A percentile compares a stretch with the other conserved stretches of the same genome.
phyloP scores from a whole-genome alignment of 2,113 vertebrate genomes.

The Charadrius vociferus region DNA sequence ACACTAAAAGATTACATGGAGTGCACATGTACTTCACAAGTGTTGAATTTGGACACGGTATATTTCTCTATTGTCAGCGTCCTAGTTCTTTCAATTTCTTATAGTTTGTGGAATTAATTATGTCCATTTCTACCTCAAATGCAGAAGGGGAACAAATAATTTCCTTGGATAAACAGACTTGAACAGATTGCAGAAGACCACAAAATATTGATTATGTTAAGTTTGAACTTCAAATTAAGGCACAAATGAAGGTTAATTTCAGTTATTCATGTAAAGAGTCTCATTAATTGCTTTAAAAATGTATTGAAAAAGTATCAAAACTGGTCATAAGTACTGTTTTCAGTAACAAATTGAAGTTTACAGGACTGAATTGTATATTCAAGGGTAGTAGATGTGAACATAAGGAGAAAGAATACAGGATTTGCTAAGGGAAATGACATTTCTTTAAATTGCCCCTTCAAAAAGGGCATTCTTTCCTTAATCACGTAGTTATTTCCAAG shows the following conservation, averaged over 20 bases:
- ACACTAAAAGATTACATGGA: not conserved
- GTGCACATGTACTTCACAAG: not conserved
- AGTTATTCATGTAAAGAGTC: not conserved
- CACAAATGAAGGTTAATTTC: constrained; percentile 64
- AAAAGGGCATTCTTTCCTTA: not conserved
- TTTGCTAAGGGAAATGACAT: constrained; percentile 17
- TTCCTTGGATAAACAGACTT: constrained; percentile 39
- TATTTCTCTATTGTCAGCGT: not conserved
- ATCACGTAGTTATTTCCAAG: not conserved
- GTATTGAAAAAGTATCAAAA: constrained; percentile 15
- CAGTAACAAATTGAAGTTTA: constrained; percentile 12
- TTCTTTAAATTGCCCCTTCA: not conserved
- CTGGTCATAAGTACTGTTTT: constrained; percentile 1
- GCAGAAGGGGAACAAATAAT: constrained; percentile 18
- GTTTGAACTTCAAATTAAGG: constrained; percentile 63
- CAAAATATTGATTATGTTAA: constrained; percentile 65
- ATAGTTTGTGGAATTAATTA: constrained; percentile 3
- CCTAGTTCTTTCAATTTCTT: not conserved
- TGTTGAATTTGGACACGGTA: not conserved
- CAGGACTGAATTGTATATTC: not conserved
- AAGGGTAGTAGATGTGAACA: not conserved
- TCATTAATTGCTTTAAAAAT: constrained; percentile 16
- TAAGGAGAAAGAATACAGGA: not conserved
- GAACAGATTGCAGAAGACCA: constrained; percentile 40
- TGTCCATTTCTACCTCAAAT: constrained; percentile 2